Percentiles rank a stretch among this genome's conserved stretches.
phyloP scores from a whole-genome alignment of 2,888 invertebrate genomes.

The Nysson spinosus region DNA sequence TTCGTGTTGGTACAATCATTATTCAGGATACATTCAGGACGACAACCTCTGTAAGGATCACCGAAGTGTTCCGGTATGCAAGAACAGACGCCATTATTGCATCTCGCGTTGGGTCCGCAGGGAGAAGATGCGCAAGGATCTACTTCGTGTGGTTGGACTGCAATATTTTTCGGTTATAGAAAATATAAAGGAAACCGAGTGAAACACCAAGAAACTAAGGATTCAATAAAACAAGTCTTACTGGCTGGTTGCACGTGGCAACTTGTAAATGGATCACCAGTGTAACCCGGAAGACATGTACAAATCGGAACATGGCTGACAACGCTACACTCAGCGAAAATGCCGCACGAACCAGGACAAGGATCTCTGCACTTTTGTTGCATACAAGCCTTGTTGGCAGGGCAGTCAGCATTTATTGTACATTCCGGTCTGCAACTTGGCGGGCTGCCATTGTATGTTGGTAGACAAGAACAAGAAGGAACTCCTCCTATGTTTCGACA shows the following conservation, averaged over 20 bases:
- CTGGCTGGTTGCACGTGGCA: conserved; percentile 79
- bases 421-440: conserved; percentile 85
- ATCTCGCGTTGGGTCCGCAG: conserved; percentile 85
- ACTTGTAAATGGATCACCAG: conserved; percentile 82
- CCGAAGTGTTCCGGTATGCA: conserved; percentile 82
- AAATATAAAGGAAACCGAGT: neutral
- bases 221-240: conserved; percentile 56
- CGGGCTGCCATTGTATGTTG: conserved; percentile 81
- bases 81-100: conserved; percentile 81
- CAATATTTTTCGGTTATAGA: conserved; percentile 1
- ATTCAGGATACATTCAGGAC: conserved; percentile 77
- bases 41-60: conserved; percentile 79
- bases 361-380: conserved; percentile 84
- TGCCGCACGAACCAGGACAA: conserved; percentile 87
- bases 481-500: conserved; percentile 82
- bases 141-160: conserved; percentile 25
- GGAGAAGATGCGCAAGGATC: conserved; percentile 80
- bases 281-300: conserved; percentile 80
- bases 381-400: conserved; percentile 82
- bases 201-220: too few relatives aligned
- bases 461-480: conserved; percentile 79
- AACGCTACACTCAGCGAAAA: conserved; percentile 83
- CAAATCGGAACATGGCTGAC: conserved; percentile 84
- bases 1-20: conserved; percentile 75
- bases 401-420: conserved; percentile 82